phyloP scores from a whole-genome alignment of 2,797 vertebrate genomes.

The Vipera latastei region DNA sequence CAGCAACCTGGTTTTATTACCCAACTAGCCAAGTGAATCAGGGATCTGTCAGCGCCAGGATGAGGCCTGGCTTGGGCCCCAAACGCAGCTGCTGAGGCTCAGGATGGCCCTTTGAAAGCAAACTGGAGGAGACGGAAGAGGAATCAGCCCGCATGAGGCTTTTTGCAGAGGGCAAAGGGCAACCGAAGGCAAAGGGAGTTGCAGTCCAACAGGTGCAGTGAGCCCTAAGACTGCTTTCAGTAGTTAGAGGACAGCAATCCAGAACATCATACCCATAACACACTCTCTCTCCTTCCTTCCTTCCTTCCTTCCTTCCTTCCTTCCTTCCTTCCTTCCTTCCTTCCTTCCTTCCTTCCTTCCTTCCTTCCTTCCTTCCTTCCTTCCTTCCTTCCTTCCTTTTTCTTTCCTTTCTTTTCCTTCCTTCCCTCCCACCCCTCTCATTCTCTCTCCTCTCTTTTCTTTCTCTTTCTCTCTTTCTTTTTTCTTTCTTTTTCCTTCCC shows the following conservation, averaged over 20 bases:
- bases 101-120: conserved; percentile 80
- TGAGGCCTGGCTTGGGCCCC: conserved; percentile 75
- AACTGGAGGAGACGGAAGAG: conserved; percentile 82
- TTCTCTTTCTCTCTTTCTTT: too few species aligned
- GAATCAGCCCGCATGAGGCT: conserved; percentile 61
- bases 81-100: conserved; percentile 88
- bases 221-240: neutral
- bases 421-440: too few species aligned
- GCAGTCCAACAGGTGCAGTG: neutral
- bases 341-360: too few species aligned
- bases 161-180: neutral
- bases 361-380: too few species aligned
- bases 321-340: too few species aligned
- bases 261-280: neutral
- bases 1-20: conserved; percentile 75
- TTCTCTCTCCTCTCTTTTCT: too few species aligned
- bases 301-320: too few species aligned
- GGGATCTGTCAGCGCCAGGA: conserved; percentile 80
- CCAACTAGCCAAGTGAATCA: conserved; percentile 67
- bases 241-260: neutral
- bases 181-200: too few species aligned
- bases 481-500: too few species aligned
- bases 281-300: neutral
- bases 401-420: too few species aligned
- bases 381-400: too few species aligned